Percentiles rank a stretch among this genome's conserved stretches.
phyloP scores from a whole-genome alignment of 2,888 invertebrate genomes.

The Diadegma fenestrale region DNA sequence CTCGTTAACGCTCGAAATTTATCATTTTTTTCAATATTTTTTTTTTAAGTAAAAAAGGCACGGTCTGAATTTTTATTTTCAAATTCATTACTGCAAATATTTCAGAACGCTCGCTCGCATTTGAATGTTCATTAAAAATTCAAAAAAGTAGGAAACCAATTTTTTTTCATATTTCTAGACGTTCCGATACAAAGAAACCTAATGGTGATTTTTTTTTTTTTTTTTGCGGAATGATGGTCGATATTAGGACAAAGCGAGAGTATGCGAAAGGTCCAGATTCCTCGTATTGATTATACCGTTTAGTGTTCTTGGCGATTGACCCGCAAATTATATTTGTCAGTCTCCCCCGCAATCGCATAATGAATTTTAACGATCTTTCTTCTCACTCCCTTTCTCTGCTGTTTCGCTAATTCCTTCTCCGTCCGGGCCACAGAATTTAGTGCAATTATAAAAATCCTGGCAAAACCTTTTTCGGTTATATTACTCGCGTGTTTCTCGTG shows the following conservation, averaged over 20 bases:
- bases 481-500: constrained; percentile 67
- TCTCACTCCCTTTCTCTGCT: constrained; percentile 1
- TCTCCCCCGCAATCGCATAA: constrained; percentile 54
- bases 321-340: constrained; percentile 49
- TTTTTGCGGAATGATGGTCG: background rate
- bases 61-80: too few species aligned
- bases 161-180: background rate
- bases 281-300: constrained; percentile 41
- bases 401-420: background rate
- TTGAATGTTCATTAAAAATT: background rate
- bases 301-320: constrained; percentile 53
- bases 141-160: background rate
- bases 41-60: too few species aligned
- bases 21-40: too few species aligned
- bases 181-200: background rate
- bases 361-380: constrained; percentile 62
- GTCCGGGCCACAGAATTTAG: constrained; percentile 53
- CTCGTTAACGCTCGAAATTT: too few species aligned
- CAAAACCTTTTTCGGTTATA: constrained; percentile 29
- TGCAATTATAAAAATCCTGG: constrained; percentile 66
- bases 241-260: background rate
- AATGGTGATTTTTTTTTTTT: background rate
- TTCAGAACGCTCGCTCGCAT: background rate
- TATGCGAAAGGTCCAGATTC: constrained; percentile 27
- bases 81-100: background rate